phyloP scores from a whole-genome alignment of 2,113 vertebrate species.

The Todiramphus chloris region DNA sequence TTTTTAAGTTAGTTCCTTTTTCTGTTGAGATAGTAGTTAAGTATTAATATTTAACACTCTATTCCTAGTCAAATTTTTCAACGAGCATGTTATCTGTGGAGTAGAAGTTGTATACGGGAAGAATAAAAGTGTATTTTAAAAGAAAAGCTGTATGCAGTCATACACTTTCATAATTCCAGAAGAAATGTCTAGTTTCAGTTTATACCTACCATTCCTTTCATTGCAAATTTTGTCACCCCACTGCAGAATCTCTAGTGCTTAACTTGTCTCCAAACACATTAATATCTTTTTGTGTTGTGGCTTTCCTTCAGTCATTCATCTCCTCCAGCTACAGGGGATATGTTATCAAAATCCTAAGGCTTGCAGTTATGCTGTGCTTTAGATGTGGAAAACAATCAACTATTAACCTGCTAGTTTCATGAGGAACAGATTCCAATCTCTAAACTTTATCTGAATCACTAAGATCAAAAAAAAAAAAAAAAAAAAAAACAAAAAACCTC shows the following conservation, averaged over 20 bases:
- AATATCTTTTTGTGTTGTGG: slow-evolving; percentile 14
- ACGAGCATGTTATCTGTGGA: not conserved
- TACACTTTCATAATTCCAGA: not conserved
- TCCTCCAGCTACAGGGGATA: not conserved
- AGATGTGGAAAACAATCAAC: slow-evolving; percentile 14
- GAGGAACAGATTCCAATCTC: not conserved
- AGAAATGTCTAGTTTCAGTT: slow-evolving; percentile 5
- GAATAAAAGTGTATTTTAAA: not conserved
- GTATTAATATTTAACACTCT: not conserved
- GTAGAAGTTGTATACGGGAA: not conserved
- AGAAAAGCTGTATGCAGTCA: not conserved
- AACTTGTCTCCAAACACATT: slow-evolving; percentile 17
- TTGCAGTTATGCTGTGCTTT: not conserved
- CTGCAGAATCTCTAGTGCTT: not conserved
- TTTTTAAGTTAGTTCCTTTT: not conserved
- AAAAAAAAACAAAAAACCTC: not conserved
- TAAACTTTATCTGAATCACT: not conserved
- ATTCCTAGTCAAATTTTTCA: not conserved
- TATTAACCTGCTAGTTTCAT: slow-evolving; percentile 22
- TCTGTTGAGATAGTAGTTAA: not conserved
- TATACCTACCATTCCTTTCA: not conserved
- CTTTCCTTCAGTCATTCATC: slow-evolving; percentile 6
- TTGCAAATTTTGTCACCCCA: not conserved
- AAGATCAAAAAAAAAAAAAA: not conserved
- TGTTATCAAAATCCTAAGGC: not conserved